These are phyloP conservation scores for Morpho helenor DNA, from an alignment of 2,888 invertebrate species.

Conservation along the genomic window DNA sequence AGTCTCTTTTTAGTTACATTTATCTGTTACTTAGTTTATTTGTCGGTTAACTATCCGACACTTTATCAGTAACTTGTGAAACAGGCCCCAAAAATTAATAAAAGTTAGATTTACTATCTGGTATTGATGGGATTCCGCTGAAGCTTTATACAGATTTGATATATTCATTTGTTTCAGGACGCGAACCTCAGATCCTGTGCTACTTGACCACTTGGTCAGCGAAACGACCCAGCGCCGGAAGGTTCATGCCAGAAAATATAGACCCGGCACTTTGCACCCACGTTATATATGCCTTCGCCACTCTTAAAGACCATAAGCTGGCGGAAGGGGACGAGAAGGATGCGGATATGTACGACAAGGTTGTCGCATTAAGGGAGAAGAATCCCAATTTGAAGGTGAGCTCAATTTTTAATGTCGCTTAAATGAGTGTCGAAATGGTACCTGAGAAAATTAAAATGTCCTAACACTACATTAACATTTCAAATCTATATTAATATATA, in stretches of 20 bases:
- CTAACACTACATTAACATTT: too few relatives aligned
- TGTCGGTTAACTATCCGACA: too few relatives aligned
- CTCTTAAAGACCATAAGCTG: slow-evolving; percentile 90
- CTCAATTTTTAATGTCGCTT: neutral
- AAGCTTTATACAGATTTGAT: neutral
- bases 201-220: slow-evolving; percentile 98
- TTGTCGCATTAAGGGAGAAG: slow-evolving; percentile 91
- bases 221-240: slow-evolving; percentile 92
- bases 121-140: neutral
- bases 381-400: slow-evolving; percentile 91
- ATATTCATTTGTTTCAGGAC: slow-evolving; percentile 73
- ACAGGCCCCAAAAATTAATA: too few relatives aligned
- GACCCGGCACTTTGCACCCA: slow-evolving; percentile 95
- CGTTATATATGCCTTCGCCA: slow-evolving; percentile 96
- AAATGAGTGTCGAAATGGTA: too few relatives aligned
- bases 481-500: too few relatives aligned
- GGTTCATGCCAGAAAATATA: slow-evolving; percentile 93
- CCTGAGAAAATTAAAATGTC: too few relatives aligned
- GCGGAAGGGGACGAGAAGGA: slow-evolving; percentile 90
- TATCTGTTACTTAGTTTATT: too few relatives aligned
- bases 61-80: too few relatives aligned
- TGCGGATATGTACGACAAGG: slow-evolving; percentile 90
- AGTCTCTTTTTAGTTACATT: too few relatives aligned
- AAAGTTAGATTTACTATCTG: too few relatives aligned
- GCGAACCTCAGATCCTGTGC: slow-evolving; percentile 93